Evolutionary conservation across 2,888 invertebrate genomes (phyloP).

Genomic region (Glyphotaelius pellucidus): DNA sequence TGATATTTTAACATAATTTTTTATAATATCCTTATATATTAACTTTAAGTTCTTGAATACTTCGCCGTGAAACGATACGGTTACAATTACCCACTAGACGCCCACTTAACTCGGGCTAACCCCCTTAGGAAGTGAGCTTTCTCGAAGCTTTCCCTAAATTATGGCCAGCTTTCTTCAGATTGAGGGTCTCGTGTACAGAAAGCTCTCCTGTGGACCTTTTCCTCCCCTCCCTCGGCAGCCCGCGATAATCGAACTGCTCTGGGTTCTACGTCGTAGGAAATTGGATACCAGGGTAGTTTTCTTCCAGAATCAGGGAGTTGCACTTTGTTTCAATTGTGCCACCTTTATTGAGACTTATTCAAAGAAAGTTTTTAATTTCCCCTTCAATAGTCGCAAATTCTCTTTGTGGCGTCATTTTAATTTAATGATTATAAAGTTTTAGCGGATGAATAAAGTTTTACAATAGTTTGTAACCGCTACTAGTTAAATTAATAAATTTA

Average conservation of each 20-base stretch:
- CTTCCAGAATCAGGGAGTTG: slow-evolving; percentile 20
- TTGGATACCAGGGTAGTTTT: slow-evolving; percentile 37
- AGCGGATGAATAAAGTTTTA: too few species aligned
- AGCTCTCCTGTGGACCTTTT: slow-evolving; percentile 48
- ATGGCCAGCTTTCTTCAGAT: slow-evolving; percentile 63
- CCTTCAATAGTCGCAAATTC: too few species aligned
- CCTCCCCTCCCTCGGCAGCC: slow-evolving; percentile 14
- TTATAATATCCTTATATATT: neutral
- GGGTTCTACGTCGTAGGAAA: slow-evolving; percentile 11
- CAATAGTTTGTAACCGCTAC: too few species aligned
- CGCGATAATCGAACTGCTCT: slow-evolving; percentile 39
- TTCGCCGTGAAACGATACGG: slow-evolving; percentile 52
- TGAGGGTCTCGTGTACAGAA: slow-evolving; percentile 55
- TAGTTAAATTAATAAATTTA: too few species aligned
- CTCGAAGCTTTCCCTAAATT: slow-evolving; percentile 63
- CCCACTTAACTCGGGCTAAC: slow-evolving; percentile 64
- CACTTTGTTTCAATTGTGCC: slow-evolving; percentile 40
- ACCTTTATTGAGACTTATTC: slow-evolving; percentile 22
- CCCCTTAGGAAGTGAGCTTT: slow-evolving; percentile 63
- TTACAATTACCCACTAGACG: slow-evolving; percentile 64
- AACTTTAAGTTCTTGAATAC: neutral
- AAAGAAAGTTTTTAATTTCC: neutral
- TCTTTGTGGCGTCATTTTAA: too few species aligned
- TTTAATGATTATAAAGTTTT: too few species aligned
- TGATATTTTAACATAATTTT: neutral